Conservation (phyloP, 2,113 vertebrate species). For the Stigmatopora argus region DNA sequence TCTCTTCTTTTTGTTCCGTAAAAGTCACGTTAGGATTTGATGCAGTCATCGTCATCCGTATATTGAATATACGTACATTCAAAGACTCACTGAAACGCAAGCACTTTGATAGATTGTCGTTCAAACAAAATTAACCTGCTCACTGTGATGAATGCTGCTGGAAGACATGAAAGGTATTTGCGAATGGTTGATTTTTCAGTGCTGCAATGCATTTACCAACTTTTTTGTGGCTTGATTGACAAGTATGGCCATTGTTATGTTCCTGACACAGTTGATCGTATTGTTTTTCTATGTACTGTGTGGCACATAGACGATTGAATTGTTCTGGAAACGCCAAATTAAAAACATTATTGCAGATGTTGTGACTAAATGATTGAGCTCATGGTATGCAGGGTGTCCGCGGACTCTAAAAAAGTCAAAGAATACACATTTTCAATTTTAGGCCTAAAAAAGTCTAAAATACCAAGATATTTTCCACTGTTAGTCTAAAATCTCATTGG, state of each 20-base stretch:
- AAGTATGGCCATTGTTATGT: constrained; percentile 13
- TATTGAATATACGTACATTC: too few species aligned
- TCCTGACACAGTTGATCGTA: neutral
- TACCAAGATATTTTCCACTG: too few species aligned
- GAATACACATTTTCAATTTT: too few species aligned
- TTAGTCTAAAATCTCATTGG: too few species aligned
- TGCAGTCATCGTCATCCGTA: too few species aligned
- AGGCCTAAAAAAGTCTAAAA: too few species aligned
- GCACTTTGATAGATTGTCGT: constrained; percentile 59
- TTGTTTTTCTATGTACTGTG: constrained; percentile 1
- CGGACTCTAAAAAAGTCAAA: too few species aligned
- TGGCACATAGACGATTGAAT: neutral
- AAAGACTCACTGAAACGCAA: constrained; percentile 38
- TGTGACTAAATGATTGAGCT: neutral
- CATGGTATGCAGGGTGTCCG: too few species aligned
- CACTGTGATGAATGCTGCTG: constrained; percentile 15
- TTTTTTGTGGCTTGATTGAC: constrained; percentile 42
- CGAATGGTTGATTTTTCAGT: neutral
- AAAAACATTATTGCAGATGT: neutral
- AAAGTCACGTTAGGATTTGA: too few species aligned
- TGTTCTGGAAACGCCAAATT: neutral
- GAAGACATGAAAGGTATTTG: constrained; percentile 5
- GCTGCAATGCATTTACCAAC: constrained; percentile 14
- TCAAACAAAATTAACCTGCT: constrained; percentile 34
- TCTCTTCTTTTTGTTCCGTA: too few species aligned